Evolutionary conservation across 2,888 invertebrate species (phyloP).

Genomic region (Rugalucina vietnamica): DNA sequence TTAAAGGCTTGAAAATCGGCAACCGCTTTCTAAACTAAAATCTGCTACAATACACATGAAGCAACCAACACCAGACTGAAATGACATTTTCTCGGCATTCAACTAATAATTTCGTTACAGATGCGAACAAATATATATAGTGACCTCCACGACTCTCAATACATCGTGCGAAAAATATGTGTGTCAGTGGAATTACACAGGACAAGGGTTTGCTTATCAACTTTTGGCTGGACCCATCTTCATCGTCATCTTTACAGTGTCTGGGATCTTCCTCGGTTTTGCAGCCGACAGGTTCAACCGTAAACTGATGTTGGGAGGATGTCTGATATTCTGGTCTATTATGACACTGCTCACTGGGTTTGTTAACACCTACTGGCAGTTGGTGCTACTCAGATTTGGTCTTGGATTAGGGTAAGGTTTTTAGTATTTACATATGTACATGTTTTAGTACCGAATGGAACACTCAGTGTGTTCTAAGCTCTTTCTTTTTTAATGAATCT

Average conservation of each 20-base stretch:
- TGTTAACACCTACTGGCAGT: constrained; percentile 94
- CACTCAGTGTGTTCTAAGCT: too few species aligned
- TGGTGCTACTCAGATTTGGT: constrained; percentile 93
- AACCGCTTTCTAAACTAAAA: too few species aligned
- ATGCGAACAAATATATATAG: constrained; percentile 35
- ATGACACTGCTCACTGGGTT: constrained; percentile 94
- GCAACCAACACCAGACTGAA: too few species aligned
- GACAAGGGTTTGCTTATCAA: constrained; percentile 95
- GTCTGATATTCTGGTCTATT: constrained; percentile 91
- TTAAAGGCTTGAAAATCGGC: too few species aligned
- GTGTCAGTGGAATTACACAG: constrained; percentile 97
- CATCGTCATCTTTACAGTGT: constrained; percentile 95
- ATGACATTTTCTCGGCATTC: too few species aligned
- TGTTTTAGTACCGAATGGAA: too few species aligned
- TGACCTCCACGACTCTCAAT: background rate
- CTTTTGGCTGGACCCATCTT: constrained; percentile 96
- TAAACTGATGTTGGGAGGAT: constrained; percentile 88
- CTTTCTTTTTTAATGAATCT: too few species aligned
- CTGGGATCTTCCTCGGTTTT: constrained; percentile 93
- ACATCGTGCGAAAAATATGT: constrained; percentile 83
- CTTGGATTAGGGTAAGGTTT: constrained; percentile 91
- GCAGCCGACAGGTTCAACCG: constrained; percentile 86
- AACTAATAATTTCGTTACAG: too few species aligned
- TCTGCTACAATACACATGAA: too few species aligned
- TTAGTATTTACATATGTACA: too few species aligned